Percentiles rank a stretch among this genome's conserved stretches.
These are phyloP conservation scores for Urosaurus nigricauda DNA, from an alignment of 2,797 vertebrate genomes.

Conservation along the genomic window DNA sequence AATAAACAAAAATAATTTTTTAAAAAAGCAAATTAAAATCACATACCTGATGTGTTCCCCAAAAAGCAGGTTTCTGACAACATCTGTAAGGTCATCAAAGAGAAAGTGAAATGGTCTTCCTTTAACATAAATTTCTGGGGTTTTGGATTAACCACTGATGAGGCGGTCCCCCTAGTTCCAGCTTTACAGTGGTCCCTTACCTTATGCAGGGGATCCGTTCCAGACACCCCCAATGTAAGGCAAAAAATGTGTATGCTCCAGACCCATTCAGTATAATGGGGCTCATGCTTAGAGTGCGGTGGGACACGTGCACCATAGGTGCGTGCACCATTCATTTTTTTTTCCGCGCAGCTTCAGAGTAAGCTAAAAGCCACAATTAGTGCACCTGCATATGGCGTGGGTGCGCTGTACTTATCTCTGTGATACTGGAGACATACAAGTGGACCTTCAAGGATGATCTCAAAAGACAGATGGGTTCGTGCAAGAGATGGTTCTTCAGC, in stretches of 20 bases:
- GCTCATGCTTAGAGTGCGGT: no score
- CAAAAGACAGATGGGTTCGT: not conserved
- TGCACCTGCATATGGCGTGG: no score
- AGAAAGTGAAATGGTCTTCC: not conserved
- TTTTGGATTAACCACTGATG: not conserved
- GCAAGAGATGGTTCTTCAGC: not conserved
- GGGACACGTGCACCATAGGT: no score
- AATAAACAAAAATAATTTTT: no score
- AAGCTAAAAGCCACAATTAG: no score
- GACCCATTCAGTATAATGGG: no score
- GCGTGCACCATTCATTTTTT: no score
- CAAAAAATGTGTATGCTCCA: no score
- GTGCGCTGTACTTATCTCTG: not conserved
- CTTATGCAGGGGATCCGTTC: no score
- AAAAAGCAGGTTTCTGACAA: not conserved
- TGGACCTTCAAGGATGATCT: not conserved
- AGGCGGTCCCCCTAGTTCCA: not conserved
- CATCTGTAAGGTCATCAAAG: not conserved
- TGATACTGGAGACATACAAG: not conserved
- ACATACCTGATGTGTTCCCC: not conserved
- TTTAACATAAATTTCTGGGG: not conserved
- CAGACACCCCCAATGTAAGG: no score
- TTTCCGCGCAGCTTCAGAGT: no score
- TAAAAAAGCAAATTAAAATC: not conserved
- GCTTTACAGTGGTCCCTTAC: no score